Conservation (phyloP, 2,113 vertebrate species). For the Columba janthina region DNA sequence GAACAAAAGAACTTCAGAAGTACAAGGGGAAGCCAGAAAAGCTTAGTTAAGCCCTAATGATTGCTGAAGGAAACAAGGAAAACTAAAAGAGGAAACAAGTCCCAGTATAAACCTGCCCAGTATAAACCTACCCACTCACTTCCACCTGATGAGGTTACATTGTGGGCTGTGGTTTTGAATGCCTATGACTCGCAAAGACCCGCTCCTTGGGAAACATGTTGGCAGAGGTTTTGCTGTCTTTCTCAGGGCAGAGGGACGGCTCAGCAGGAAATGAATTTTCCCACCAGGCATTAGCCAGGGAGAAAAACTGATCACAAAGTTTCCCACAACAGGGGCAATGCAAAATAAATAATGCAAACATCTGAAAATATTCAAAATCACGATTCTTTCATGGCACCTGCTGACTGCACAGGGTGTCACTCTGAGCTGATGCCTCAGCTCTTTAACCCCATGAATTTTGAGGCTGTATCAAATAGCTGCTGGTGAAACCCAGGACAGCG, state of each 20-base stretch:
- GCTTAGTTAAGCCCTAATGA: conserved; percentile 46
- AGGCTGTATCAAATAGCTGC: not conserved
- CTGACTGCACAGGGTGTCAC: not conserved
- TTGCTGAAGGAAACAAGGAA: conserved; percentile 60
- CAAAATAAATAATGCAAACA: not conserved
- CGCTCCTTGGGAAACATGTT: not conserved
- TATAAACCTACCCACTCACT: not conserved
- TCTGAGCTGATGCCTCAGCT: not conserved
- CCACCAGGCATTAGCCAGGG: not conserved
- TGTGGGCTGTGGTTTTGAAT: conserved; percentile 48
- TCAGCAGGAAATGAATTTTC: conserved; percentile 30
- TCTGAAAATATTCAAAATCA: not conserved
- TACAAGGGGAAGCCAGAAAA: conserved; percentile 44
- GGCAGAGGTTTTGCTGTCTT: not conserved
- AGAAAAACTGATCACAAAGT: not conserved
- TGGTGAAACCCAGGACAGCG: not conserved
- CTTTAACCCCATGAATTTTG: not conserved
- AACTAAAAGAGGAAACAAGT: conserved; percentile 54
- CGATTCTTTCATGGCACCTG: not conserved
- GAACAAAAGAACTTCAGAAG: conserved; percentile 40
- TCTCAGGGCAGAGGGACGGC: not conserved
- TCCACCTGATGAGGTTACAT: conserved; percentile 15
- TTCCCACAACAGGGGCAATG: not conserved
- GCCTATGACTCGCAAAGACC: not conserved
- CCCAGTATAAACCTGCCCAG: not conserved